A percentile compares a stretch with the other conserved stretches of the same genome.
Conservation (phyloP, 2,113 vertebrate species). For the Meles meles region DNA sequence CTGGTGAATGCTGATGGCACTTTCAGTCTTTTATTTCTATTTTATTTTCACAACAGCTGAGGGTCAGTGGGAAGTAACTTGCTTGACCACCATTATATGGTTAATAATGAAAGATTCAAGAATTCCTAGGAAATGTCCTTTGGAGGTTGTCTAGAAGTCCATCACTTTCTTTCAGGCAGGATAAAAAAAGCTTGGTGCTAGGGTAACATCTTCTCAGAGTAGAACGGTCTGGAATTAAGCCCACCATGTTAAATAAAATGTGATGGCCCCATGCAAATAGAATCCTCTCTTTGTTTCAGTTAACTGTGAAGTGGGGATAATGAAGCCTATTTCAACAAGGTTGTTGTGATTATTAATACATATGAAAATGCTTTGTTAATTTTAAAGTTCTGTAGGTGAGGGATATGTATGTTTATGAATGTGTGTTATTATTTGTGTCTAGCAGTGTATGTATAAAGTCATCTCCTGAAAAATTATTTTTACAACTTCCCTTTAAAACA, state of each 20-base stretch:
- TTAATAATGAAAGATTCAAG: not conserved
- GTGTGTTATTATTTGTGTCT: not conserved
- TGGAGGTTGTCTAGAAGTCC: not conserved
- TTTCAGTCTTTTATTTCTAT: not conserved
- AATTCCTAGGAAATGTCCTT: not conserved
- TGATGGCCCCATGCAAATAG: not conserved
- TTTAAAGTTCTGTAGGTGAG: not conserved
- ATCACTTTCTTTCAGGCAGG: not conserved
- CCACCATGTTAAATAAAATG: not conserved
- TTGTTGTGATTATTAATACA: not conserved
- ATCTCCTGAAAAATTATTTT: not conserved
- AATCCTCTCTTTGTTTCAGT: not conserved
- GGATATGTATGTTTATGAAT: not conserved
- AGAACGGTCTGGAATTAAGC: not conserved
- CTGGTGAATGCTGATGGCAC: not conserved
- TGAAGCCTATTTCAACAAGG: not conserved
- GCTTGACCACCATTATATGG: not conserved
- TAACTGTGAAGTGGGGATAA: not conserved
- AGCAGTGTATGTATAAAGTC: not conserved
- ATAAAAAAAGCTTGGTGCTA: not conserved
- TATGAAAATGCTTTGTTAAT: not conserved
- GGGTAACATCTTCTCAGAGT: not conserved
- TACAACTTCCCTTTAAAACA: not conserved
- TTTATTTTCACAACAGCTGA: not conserved
- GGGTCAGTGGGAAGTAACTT: not conserved